Conservation (phyloP, 1,140 invertebrate genomes). For the Tetramorium simillimum region DNA sequence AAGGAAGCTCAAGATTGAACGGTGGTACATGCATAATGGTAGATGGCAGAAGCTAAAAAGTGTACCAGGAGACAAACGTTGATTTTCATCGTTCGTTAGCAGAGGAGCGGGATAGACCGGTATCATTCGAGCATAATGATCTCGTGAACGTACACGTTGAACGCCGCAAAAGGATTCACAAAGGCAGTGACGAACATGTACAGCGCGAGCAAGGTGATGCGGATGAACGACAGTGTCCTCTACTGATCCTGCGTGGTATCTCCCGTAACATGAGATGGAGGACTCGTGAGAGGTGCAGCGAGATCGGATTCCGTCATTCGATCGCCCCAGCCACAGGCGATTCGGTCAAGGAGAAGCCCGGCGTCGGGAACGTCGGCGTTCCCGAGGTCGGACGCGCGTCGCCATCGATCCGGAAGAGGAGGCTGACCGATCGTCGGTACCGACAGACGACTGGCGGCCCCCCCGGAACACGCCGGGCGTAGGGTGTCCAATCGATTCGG, state of each 20-base stretch:
- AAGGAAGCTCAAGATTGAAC: background rate
- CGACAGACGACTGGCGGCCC: background rate
- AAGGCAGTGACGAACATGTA: slow-evolving; percentile 16
- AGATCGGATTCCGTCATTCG: slow-evolving; percentile 28
- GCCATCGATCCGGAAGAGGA: slow-evolving; percentile 51
- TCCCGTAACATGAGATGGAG: slow-evolving; percentile 38
- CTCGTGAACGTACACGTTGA: background rate
- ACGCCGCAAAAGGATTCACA: background rate
- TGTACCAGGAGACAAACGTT: background rate
- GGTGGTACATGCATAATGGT: background rate
- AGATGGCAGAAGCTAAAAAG: background rate
- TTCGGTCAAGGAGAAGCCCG: slow-evolving; percentile 18
- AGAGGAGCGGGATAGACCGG: background rate
- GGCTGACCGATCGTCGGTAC: slow-evolving; percentile 59
- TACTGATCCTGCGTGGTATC: slow-evolving; percentile 31
- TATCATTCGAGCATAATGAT: background rate
- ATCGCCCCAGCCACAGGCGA: background rate
- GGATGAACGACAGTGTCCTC: slow-evolving; percentile 22
- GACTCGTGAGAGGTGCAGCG: slow-evolving; percentile 29
- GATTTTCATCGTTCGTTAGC: background rate
- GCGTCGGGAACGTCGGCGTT: background rate
- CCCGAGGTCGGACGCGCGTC: slow-evolving; percentile 22
- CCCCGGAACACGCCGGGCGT: slow-evolving; percentile 18
- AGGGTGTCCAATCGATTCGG: slow-evolving; percentile 63
- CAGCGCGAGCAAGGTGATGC: background rate